Conservation (phyloP, 2,797 vertebrate species). For the Myotis vivesi region DNA sequence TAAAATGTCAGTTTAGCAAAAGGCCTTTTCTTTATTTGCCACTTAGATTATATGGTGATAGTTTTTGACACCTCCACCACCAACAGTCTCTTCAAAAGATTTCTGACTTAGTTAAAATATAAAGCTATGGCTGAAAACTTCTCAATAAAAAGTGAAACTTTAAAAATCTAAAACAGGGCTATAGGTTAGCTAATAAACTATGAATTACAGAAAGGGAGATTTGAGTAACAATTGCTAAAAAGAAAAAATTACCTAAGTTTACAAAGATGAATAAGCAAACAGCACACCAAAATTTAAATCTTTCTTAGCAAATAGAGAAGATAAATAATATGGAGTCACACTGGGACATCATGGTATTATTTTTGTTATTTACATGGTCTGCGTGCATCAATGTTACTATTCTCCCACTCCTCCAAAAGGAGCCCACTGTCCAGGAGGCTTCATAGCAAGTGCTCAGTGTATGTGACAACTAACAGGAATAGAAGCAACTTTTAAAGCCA, state of each 20-base stretch:
- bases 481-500: conserved; percentile 46
- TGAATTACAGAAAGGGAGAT: conserved; percentile 23
- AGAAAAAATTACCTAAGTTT: conserved; percentile 23
- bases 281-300: conserved; percentile 53
- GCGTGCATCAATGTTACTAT: conserved; percentile 21
- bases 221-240: background rate
- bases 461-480: background rate
- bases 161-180: conserved; percentile 9
- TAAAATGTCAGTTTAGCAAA: conserved; percentile 32
- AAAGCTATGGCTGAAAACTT: conserved; percentile 40
- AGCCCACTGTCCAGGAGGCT: background rate
- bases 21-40: conserved; percentile 26
- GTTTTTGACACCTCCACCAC: conserved; percentile 8
- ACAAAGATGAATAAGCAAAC: conserved; percentile 42
- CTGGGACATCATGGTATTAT: background rate
- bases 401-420: background rate
- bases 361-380: conserved; percentile 36
- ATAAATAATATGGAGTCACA: conserved; percentile 38
- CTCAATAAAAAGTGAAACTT: background rate
- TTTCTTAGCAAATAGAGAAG: conserved; percentile 8
- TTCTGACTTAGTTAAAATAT: background rate
- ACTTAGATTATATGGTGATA: background rate
- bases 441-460: background rate
- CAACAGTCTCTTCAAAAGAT: conserved; percentile 22
- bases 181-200: conserved; percentile 22